Evolutionary conservation across 2,888 invertebrate species (phyloP), one percentile per base, ranked within the genome.

Genomic region (Priocnemis perturbator): DNA sequence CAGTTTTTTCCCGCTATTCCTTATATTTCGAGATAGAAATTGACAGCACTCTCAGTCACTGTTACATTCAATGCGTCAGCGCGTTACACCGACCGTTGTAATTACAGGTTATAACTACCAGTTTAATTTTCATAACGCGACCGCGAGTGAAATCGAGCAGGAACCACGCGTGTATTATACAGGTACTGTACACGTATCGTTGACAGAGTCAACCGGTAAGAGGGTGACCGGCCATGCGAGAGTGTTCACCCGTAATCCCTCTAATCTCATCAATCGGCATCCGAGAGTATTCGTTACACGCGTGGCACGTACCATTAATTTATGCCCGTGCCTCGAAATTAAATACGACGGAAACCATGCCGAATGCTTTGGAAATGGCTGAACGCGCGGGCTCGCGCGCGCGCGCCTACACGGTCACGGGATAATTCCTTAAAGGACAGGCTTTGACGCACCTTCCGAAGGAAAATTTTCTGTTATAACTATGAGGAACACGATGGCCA

Each of bases 301-400:
- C 76, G 71, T 77, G 73, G 64, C 82, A 74, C 80, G 83, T 81
- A 83, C 75, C 67, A 77, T 81, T 81, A 82, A 83, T 83, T 83
- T 83, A 83, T 78, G 76, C 74, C 63, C 83, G 78, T 81, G 78
- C 68, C 67, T 70, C 60, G 83, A 82, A 82, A 79, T 77, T 72
- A 76, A 79, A 81, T 76, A 71, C 66, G 64, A 70, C 45, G 45
- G 53, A 50, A 50, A 50, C 50, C 50, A 37, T 37, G 37, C 37
- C 37, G 37, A 37, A 37, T 37, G 37, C 37, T 37, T 37, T 37
- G 37, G 60, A 69, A 72, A 72, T 63, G 62, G 66, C 52, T 67
- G 71, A 62, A 62, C 59, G 66, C 63, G 53, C 60, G 57, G n/a
- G n/a, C n/a, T n/a, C n/a, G n/a, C n/a, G n/a, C 60, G 60, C 63